Base-by-base conservation (phyloP, 1,140 invertebrate species). In the Helicoverpa zea region DNA sequence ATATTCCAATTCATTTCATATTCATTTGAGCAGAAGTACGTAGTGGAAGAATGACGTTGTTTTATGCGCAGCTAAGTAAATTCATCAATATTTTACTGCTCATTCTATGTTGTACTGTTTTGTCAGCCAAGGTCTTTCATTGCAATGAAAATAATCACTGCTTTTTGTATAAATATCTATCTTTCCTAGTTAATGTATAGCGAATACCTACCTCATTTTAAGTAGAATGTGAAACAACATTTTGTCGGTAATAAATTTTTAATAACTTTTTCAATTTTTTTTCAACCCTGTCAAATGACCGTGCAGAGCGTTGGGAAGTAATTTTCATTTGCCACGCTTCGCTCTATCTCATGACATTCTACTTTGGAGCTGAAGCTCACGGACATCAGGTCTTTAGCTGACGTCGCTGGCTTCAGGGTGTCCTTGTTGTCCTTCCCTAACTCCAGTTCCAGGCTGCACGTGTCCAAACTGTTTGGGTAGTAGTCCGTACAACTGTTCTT, bases 391-490 rank as follows among this genome's bases (percentile, higher is more conserved):
- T 16, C 12, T 18, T 23, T 13, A 9, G 51, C 13, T 43, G 14
- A 11, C 1, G 12, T 12, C 3, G 9, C 11, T 16, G 30, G 54
- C 14, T 1, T 13, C 2, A 59, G 3, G 11, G 13, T 16, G 59
- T 30, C 76, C n/a, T 75, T 52, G 35, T 82, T 81, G 3, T 18
- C 75, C 47, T 82, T 80, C 16, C 76, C 72, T 14, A 76, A 79
- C 10, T 9, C 16, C 0, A 80, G 43, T 1, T 43, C 35, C 35
- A 9, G 35, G 35, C 35, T 43, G 35, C 35, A 43, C 35, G 70
- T 74, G 10, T 83, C 79, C 5, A 81, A 9, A 16, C 86, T 84
- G 35, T 88, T 90, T 0, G 91, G 92, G 66, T 93, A 93, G 2
- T 83, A 23, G 12, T 91, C 89, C 0, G 88, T 84, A 2, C 72